phyloP scores from a whole-genome alignment of 30 jellyfish, hydroid and myxozoan species.

The Cassiopea andromeda region DNA sequence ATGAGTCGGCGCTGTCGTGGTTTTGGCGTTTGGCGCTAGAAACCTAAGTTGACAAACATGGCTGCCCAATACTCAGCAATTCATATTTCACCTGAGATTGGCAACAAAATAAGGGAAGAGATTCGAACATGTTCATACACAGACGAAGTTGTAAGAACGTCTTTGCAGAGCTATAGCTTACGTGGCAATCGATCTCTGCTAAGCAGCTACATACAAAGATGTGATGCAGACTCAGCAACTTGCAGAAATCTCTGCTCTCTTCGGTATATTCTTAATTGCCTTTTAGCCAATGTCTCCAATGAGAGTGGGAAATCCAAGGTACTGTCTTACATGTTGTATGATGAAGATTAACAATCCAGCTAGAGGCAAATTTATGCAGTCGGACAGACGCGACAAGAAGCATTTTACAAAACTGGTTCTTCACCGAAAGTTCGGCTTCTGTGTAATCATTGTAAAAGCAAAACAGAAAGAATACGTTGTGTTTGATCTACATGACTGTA shows the following conservation, averaged over 20 bases:
- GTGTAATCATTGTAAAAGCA: conserved; percentile 26
- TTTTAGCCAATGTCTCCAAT: conserved; percentile 36
- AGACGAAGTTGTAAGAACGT: neutral
- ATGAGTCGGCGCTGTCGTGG: neutral
- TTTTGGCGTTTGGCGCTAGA: conserved; percentile 8
- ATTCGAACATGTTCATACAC: neutral
- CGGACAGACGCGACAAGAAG: conserved; percentile 41
- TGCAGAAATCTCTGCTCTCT: conserved; percentile 39
- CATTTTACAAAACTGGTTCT: conserved; percentile 41
- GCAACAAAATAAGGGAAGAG: conserved; percentile 11
- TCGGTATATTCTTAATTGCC: conserved; percentile 45
- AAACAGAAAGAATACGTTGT: conserved; percentile 12
- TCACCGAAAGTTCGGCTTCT: conserved; percentile 41
- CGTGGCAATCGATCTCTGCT: conserved; percentile 22
- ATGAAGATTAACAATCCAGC: conserved; percentile 48
- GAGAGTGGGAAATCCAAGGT: conserved; percentile 25
- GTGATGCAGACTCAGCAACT: conserved; percentile 19
- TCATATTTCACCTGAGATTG: neutral
- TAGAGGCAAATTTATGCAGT: conserved; percentile 38
- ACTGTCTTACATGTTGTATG: conserved; percentile 27
- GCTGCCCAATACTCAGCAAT: neutral
- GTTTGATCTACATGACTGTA: conserved; percentile 27
- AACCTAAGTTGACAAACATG: neutral
- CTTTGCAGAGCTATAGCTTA: conserved; percentile 7
- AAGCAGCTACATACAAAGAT: conserved; percentile 4